Base-by-base conservation (phyloP, 2,113 vertebrate species). In the Andinoacara biseriatus region DNA sequence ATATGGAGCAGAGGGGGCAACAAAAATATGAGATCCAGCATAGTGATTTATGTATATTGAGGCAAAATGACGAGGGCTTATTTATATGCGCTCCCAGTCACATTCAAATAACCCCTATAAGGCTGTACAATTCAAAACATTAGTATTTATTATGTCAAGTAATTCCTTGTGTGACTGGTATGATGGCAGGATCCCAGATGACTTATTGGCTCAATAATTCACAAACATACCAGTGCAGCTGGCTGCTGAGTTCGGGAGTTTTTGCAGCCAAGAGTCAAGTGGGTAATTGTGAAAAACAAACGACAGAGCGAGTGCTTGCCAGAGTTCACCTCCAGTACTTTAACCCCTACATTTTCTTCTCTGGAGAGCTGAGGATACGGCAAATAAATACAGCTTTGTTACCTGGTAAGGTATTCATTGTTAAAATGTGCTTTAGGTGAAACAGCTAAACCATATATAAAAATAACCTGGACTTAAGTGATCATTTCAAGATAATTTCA, bases 311-410 rank as follows among this genome's bases (percentile, higher is more conserved):
- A 79, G 84, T 60, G 81, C 38, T 63, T 85, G 88, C 82, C 86
- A 90, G 83, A 92, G 93, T 93, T 94, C 91, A 91, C 72, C 84
- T 46, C 74, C 85, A 87, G 61, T 57, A 72, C 77, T 81, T 54
- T 54, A 29, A 59, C 82, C 33, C 43, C 40, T 46, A 29, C 65
- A 29, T 58, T 58, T 24, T 82, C 58, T 61, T 63, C 14, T 81
- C 22, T 67, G 22, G 46, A 49, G 40, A 69, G 63, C 46, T 18
- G 63, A 0, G 5, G 15, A 9, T 49, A 40, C 0, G 26, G 46
- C 18, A 67, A 9, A 0, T 40, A 40, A 40, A 40, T 40, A 40
- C 3, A 40, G 38, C 49, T 14, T 52, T 52, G 17, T 52, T 7
- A 52, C 6, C 6, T 52, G 18, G 15, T 52, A 52, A 52, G 15